Percentiles rank a stretch among this genome's conserved stretches.
Evolutionary conservation across 1,140 invertebrate species (phyloP).

Genomic region (Drosophila repleta): DNA sequence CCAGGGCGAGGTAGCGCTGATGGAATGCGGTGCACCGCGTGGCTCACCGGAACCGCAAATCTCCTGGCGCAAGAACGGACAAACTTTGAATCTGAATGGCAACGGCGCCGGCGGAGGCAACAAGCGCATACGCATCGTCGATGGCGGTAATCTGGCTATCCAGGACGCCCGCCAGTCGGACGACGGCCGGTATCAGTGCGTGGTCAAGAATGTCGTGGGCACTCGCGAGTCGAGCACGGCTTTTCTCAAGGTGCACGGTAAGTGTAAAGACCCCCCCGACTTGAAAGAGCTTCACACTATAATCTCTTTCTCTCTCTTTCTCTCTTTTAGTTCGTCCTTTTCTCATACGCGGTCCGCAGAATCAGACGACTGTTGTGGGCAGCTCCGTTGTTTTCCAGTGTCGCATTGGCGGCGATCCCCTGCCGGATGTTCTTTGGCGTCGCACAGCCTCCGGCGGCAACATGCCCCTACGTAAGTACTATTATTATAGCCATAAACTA

Average conservation of each 20-base stretch:
- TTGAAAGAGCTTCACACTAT: too few relatives aligned
- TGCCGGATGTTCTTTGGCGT: conserved; percentile 91
- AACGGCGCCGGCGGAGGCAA: conserved; percentile 53
- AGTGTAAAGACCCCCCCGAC: conserved; percentile 71
- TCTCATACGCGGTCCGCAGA: conserved; percentile 90
- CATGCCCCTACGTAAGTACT: conserved; percentile 87
- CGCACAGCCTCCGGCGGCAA: conserved; percentile 88
- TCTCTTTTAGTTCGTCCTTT: conserved; percentile 90
- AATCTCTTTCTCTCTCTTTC: neutral
- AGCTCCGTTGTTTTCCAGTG: conserved; percentile 92
- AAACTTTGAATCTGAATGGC: conserved; percentile 88
- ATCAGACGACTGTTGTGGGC: conserved; percentile 89
- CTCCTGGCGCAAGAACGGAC: conserved; percentile 93
- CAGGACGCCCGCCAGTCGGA: conserved; percentile 91
- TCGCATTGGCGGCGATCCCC: conserved; percentile 89
- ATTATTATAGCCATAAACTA: neutral
- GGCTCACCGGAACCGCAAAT: conserved; percentile 94
- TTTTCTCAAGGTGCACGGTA: conserved; percentile 92
- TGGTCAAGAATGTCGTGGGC: conserved; percentile 93
- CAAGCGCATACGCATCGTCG: conserved; percentile 89
- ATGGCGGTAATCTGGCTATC: conserved; percentile 92
- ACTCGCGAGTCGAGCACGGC: conserved; percentile 90
- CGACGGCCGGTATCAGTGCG: conserved; percentile 92
- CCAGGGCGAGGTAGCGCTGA: conserved; percentile 91
- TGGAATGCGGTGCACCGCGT: conserved; percentile 93